Percentiles rank a stretch among this genome's conserved stretches.
phyloP scores from a whole-genome alignment of 2,888 invertebrate genomes.

The Limnephilus auricula region DNA sequence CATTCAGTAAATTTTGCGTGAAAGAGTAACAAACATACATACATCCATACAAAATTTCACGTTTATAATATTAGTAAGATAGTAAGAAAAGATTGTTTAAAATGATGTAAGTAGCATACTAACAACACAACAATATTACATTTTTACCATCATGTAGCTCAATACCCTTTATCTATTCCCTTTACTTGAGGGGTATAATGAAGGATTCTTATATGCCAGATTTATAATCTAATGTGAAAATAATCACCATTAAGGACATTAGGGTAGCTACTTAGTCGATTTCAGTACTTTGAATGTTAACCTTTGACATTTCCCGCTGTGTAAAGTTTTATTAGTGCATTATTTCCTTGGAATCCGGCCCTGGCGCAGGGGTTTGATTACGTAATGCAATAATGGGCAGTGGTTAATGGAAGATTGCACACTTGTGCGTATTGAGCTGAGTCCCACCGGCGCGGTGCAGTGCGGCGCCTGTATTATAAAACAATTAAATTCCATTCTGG shows the following conservation, averaged over 20 bases:
- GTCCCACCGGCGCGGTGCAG: neutral
- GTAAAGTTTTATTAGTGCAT: neutral
- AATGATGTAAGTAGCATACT: neutral
- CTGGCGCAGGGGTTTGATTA: neutral
- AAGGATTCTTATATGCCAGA: neutral
- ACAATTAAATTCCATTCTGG: slow-evolving; percentile 24
- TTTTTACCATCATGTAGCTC: neutral
- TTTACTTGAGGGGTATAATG: no score
- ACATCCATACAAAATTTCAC: no score
- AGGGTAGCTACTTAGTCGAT: neutral
- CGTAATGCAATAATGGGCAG: slow-evolving; percentile 17
- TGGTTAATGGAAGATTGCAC: slow-evolving; percentile 40
- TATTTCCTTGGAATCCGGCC: neutral
- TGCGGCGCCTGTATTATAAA: slow-evolving; percentile 13
- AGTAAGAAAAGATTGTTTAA: no score
- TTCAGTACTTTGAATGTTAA: neutral
- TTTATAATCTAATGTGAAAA: no score
- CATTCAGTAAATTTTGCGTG: no score
- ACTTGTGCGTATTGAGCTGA: slow-evolving; percentile 2
- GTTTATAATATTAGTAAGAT: no score
- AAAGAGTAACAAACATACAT: no score
- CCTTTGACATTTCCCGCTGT: no score
- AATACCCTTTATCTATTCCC: no score
- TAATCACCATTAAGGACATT: no score
- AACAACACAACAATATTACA: neutral